phyloP scores from a whole-genome alignment of 2,888 invertebrate genomes.

The Patella depressa region DNA sequence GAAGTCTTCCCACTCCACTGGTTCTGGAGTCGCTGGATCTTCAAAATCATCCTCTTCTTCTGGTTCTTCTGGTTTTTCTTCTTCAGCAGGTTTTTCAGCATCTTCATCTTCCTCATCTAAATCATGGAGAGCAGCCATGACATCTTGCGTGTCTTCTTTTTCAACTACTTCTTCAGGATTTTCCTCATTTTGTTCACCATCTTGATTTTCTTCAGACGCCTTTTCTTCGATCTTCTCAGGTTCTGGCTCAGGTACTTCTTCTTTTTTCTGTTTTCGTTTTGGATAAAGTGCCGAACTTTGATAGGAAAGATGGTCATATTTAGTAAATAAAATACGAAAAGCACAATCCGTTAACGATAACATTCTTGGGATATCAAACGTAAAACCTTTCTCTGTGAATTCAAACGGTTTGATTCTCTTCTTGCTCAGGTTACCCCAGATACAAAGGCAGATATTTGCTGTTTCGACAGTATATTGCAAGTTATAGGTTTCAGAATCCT shows the following conservation, averaged over 20 bases:
- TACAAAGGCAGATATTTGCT: slow-evolving; percentile 62
- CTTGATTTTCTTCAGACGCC: slow-evolving; percentile 41
- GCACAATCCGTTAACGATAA: slow-evolving; percentile 67
- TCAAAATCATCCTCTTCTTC: slow-evolving; percentile 60
- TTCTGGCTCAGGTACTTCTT: slow-evolving; percentile 19
- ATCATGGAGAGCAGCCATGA: slow-evolving; percentile 49
- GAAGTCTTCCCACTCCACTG: slow-evolving; percentile 68
- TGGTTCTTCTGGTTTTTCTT: slow-evolving; percentile 52
- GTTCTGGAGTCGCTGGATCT: slow-evolving; percentile 66
- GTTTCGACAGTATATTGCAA: slow-evolving; percentile 63
- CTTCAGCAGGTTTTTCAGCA: slow-evolving; percentile 49
- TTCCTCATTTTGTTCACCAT: slow-evolving; percentile 44
- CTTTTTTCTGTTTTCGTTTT: slow-evolving; percentile 54
- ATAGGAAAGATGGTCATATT: slow-evolving; percentile 68
- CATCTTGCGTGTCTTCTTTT: slow-evolving; percentile 42
- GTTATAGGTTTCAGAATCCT: slow-evolving; percentile 68
- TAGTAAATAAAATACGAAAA: slow-evolving; percentile 63
- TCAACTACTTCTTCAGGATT: slow-evolving; percentile 36
- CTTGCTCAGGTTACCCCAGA: slow-evolving; percentile 71
- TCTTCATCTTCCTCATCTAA: slow-evolving; percentile 50
- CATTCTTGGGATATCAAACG: slow-evolving; percentile 69
- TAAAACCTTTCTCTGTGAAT: slow-evolving; percentile 63
- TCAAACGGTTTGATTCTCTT: slow-evolving; percentile 70
- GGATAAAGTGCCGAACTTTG: slow-evolving; percentile 60
- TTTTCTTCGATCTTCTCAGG: slow-evolving; percentile 38